Conservation (phyloP, 2,888 invertebrate species). For the Lasioglossum calceatum region DNA sequence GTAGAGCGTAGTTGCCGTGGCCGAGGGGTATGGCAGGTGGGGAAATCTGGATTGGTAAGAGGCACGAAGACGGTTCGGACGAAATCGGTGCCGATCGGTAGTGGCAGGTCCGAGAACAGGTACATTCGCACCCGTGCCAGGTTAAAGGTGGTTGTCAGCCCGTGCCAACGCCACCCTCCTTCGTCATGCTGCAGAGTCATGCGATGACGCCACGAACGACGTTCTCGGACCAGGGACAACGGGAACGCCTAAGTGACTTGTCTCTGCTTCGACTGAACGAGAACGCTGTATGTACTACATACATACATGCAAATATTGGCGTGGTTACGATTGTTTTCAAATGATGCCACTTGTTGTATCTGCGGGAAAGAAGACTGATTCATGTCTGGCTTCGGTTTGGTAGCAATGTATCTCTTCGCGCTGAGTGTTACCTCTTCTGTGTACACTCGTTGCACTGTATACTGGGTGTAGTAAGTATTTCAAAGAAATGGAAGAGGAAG, state of each 20-base stretch:
- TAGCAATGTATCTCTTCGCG: constrained; percentile 2
- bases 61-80: constrained; percentile 41
- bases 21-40: constrained; percentile 39
- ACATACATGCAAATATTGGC: constrained; percentile 6
- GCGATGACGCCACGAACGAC: constrained; percentile 28
- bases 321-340: constrained; percentile 27
- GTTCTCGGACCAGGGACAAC: background rate
- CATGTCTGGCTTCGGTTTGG: background rate
- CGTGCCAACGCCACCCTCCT: constrained; percentile 4
- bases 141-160: constrained; percentile 50
- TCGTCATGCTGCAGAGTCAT: constrained; percentile 35
- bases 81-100: constrained; percentile 59
- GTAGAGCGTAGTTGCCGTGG: constrained; percentile 51
- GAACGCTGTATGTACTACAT: background rate
- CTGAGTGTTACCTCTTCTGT: background rate
- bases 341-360: constrained; percentile 21
- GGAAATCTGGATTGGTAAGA: constrained; percentile 38
- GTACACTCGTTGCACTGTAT: background rate
- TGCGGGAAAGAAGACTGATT: background rate
- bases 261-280: constrained; percentile 22
- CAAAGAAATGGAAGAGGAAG: too few relatives aligned
- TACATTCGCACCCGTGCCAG: constrained; percentile 38
- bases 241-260: constrained; percentile 11
- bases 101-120: constrained; percentile 34
- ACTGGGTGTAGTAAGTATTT: background rate